Conservation (phyloP, 1,140 invertebrate genomes). For the Lordiphosa clarofinis region DNA sequence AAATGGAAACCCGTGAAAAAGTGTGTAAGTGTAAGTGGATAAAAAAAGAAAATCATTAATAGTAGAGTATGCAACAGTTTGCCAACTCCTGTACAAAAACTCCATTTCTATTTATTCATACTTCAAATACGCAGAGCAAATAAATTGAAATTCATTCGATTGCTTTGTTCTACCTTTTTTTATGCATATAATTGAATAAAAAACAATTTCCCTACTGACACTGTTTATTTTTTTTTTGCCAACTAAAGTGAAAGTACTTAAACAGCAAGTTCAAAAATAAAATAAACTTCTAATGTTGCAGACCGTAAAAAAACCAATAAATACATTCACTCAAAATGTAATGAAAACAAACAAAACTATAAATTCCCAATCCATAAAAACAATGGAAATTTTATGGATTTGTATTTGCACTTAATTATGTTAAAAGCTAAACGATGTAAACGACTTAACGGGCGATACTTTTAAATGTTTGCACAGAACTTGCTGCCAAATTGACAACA, state of each 20-base stretch:
- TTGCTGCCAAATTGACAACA: not conserved
- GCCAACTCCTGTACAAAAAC: no score
- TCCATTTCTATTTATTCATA: not conserved
- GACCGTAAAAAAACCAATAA: slow-evolving; percentile 21
- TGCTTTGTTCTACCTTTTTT: not conserved
- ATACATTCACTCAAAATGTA: slow-evolving; percentile 33
- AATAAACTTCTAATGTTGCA: slow-evolving; percentile 3
- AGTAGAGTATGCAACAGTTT: not conserved
- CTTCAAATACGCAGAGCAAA: not conserved
- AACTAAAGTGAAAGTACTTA: not conserved
- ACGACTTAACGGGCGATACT: not conserved
- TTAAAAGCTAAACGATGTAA: slow-evolving; percentile 38
- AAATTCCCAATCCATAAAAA: slow-evolving; percentile 47
- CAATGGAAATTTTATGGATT: slow-evolving; percentile 22
- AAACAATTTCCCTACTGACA: not conserved
- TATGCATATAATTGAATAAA: not conserved
- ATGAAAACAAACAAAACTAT: slow-evolving; percentile 63
- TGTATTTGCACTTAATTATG: slow-evolving; percentile 29
- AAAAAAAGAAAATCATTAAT: no score
- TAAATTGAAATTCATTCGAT: slow-evolving; percentile 10
- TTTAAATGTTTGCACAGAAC: slow-evolving; percentile 5
- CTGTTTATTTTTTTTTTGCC: no score
- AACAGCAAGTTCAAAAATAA: not conserved
- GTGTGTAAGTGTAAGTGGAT: no score
- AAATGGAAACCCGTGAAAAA: no score